Evolutionary conservation across 2,113 vertebrate species (phyloP).

Genomic region (Phalacrocorax pelagicus): DNA sequence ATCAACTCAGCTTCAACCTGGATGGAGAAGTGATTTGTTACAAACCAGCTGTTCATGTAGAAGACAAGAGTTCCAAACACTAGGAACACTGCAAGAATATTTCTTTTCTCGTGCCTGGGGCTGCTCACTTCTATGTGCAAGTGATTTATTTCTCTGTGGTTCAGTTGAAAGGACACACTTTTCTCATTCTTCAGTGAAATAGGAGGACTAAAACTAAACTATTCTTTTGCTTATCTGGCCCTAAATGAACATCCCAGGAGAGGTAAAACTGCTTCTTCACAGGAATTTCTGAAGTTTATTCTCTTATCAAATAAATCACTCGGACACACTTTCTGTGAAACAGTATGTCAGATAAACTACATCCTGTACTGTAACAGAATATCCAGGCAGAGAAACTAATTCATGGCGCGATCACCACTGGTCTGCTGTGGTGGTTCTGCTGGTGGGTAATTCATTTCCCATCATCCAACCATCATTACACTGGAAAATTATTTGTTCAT

Average conservation of each 20-base stretch:
- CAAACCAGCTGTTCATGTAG: neutral
- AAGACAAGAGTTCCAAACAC: neutral
- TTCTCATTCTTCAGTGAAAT: neutral
- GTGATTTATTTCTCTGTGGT: neutral
- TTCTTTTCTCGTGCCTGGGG: neutral
- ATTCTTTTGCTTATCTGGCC: neutral
- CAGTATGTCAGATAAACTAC: neutral
- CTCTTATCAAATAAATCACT: neutral
- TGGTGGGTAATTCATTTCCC: neutral
- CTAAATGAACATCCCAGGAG: neutral
- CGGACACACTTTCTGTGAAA: neutral
- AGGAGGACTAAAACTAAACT: neutral
- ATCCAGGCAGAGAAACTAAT: neutral
- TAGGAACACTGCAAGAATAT: neutral
- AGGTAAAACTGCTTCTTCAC: neutral
- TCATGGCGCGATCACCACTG: neutral
- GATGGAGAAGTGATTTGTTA: neutral
- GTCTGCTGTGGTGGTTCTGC: neutral
- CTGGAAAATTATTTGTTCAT: neutral
- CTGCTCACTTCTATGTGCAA: neutral
- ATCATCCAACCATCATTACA: neutral
- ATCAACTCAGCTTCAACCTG: conserved; percentile 96
- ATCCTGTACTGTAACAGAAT: neutral
- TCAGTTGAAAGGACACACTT: neutral
- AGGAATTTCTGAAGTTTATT: neutral